Evolutionary conservation across 2,888 invertebrate species (phyloP).

Genomic region (Lycia hirtaria): DNA sequence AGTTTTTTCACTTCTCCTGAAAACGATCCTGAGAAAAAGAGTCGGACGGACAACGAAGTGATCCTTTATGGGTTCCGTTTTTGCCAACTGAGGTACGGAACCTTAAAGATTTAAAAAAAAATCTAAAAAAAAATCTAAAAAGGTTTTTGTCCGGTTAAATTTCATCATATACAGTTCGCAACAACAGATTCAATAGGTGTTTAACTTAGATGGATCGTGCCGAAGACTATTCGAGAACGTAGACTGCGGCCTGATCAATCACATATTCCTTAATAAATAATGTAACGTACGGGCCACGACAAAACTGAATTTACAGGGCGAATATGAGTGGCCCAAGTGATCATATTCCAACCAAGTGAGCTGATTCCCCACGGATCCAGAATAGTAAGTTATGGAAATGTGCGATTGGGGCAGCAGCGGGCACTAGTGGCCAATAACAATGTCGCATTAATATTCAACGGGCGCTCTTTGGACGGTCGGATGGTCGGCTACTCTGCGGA

Average conservation of each 20-base stretch:
- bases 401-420: slow-evolving; percentile 83
- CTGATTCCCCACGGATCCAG: slow-evolving; percentile 82
- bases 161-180: no score
- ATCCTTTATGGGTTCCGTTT: no score
- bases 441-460: slow-evolving; percentile 85
- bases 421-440: slow-evolving; percentile 84
- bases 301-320: slow-evolving; percentile 67
- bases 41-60: no score
- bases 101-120: no score
- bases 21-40: no score
- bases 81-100: no score
- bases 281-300: slow-evolving; percentile 62
- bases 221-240: slow-evolving; percentile 57
- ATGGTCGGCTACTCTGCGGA: slow-evolving; percentile 59
- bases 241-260: slow-evolving; percentile 50
- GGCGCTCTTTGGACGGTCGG: slow-evolving; percentile 77
- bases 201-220: slow-evolving; percentile 39
- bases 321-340: slow-evolving; percentile 71
- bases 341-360: slow-evolving; percentile 78
- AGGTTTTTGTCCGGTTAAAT: no score
- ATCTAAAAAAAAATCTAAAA: no score
- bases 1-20: no score
- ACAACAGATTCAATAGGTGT: not conserved
- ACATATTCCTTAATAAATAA: slow-evolving; percentile 68
- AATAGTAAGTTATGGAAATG: slow-evolving; percentile 86